phyloP scores from a whole-genome alignment of 2,797 vertebrate genomes.

The Gadopsis bispinosus region DNA sequence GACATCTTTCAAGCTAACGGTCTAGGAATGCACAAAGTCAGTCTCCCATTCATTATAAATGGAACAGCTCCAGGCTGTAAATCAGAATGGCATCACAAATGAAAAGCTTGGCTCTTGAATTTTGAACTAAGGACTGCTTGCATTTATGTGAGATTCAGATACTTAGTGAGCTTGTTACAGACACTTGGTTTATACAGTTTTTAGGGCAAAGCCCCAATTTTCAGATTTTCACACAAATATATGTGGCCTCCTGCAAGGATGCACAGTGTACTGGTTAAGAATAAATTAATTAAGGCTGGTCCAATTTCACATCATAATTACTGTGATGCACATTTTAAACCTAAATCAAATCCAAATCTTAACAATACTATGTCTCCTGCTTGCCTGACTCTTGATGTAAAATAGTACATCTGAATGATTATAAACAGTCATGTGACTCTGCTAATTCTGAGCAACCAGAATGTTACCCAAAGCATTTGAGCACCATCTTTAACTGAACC shows the following conservation, averaged over 20 bases:
- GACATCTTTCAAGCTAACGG: conserved; percentile 39
- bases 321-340: background rate
- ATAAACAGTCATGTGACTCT: background rate
- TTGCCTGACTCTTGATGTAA: background rate
- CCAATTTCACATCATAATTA: conserved; percentile 5
- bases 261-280: background rate
- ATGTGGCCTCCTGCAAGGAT: background rate
- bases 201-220: background rate
- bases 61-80: conserved; percentile 32
- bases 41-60: conserved; percentile 47
- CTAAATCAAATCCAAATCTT: conserved; percentile 2
- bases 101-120: conserved; percentile 47
- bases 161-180: conserved; percentile 6
- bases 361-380: background rate
- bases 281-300: background rate
- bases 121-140: background rate
- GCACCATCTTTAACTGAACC: background rate
- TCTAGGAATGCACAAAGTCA: conserved; percentile 35
- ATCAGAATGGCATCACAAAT: conserved; percentile 49
- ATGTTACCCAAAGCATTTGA: background rate
- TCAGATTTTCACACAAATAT: background rate
- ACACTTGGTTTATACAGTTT: background rate
- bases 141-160: conserved; percentile 9
- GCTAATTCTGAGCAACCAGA: background rate
- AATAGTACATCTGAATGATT: background rate